phyloP scores from a whole-genome alignment of 2,113 vertebrate species.

The Sorex araneus region DNA sequence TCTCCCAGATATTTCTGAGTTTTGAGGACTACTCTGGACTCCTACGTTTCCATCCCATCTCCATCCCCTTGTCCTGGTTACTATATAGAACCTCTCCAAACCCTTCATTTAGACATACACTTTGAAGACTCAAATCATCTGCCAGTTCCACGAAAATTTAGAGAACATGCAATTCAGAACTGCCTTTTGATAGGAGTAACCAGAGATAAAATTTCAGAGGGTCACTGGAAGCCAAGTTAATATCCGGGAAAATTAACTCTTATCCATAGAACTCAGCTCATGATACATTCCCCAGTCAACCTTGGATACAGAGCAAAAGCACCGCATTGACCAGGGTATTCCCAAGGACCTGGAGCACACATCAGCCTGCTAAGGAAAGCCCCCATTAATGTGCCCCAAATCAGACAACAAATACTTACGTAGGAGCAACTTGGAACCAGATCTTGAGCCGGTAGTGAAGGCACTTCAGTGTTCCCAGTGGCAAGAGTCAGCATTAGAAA shows the following conservation, averaged over 20 bases:
- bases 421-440: not conserved
- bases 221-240: not conserved
- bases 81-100: not conserved
- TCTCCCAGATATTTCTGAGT: constrained; percentile 17
- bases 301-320: not conserved
- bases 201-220: constrained; percentile 2
- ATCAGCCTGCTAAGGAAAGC: constrained; percentile 11
- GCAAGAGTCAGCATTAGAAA: constrained; percentile 53
- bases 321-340: not conserved
- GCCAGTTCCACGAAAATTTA: not conserved
- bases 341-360: not conserved
- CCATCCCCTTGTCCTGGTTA: not conserved
- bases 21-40: not conserved
- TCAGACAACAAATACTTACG: not conserved
- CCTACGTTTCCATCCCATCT: constrained; percentile 55
- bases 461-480: not conserved
- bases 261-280: not conserved
- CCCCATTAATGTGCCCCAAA: not conserved
- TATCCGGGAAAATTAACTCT: constrained; percentile 24
- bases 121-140: constrained; percentile 39
- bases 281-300: not conserved
- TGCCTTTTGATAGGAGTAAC: not conserved
- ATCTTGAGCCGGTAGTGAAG: not conserved
- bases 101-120: not conserved
- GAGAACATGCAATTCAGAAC: constrained; percentile 30